These are phyloP conservation scores for Drosophila melanocephala DNA, from an alignment of 2,888 invertebrate genomes.

Conservation along the genomic window DNA sequence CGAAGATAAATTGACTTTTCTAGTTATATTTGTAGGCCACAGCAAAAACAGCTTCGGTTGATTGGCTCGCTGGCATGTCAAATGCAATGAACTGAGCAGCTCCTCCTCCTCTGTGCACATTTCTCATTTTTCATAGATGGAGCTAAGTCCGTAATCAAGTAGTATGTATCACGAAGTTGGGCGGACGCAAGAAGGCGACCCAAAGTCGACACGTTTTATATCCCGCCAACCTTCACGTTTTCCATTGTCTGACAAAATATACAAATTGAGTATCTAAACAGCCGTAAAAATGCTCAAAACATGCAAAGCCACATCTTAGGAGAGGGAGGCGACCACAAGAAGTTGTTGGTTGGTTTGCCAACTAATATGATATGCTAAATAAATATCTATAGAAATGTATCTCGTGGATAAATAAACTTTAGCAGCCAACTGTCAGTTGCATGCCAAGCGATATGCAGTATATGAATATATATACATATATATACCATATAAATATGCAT, in stretches of 20 bases:
- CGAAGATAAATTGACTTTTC: conserved; percentile 61
- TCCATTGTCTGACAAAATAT: conserved; percentile 59
- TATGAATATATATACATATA: conserved; percentile 1
- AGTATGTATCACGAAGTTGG: conserved; percentile 65
- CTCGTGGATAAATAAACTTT: conserved; percentile 62
- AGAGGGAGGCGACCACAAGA: conserved; percentile 39
- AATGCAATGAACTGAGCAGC: conserved; percentile 68
- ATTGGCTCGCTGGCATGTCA: conserved; percentile 73
- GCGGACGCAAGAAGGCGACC: conserved; percentile 22
- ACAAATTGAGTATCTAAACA: conserved; percentile 80
- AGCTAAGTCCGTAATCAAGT: conserved; percentile 77
- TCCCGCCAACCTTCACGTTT: conserved; percentile 40
- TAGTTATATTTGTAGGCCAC: conserved; percentile 68
- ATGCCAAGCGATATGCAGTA: conserved; percentile 60
- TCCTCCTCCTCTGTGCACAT: conserved; percentile 35
- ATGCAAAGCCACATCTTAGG: conserved; percentile 52
- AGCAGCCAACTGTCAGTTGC: conserved; percentile 47
- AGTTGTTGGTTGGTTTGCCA: conserved; percentile 45
- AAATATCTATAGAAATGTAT: conserved; percentile 57
- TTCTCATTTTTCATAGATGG: conserved; percentile 54
- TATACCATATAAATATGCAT: conserved; percentile 1
- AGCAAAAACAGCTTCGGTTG: conserved; percentile 53
- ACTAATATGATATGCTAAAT: conserved; percentile 62
- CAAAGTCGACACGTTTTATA: conserved; percentile 28
- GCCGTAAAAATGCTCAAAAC: conserved; percentile 61